phyloP scores from a whole-genome alignment of 2,113 vertebrate genomes.

The Amphiprion percula region DNA sequence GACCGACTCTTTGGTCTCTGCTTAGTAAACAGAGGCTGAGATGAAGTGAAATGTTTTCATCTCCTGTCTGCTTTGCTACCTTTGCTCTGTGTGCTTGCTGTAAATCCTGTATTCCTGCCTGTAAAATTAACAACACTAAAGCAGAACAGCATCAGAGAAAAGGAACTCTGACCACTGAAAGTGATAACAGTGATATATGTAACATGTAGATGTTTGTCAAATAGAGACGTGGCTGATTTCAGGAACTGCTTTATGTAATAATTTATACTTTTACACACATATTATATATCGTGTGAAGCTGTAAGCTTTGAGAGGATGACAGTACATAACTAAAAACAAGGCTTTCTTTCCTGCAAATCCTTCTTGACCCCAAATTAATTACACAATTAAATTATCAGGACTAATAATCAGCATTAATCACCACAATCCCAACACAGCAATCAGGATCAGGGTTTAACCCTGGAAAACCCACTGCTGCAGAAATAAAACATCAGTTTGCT shows the following conservation, averaged over 20 bases:
- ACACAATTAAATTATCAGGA: conserved; percentile 5
- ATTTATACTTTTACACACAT: background rate
- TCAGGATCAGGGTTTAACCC: conserved; percentile 8
- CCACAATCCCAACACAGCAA: background rate
- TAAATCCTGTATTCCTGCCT: background rate
- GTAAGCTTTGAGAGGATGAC: background rate
- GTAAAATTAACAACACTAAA: background rate
- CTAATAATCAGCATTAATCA: background rate
- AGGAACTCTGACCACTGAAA: background rate
- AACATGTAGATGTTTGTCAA: background rate
- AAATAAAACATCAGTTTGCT: too few species aligned
- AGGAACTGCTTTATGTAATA: background rate
- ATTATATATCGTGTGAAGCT: background rate
- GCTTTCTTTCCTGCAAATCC: background rate
- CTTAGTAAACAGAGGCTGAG: background rate
- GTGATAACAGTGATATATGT: background rate
- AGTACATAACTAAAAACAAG: background rate
- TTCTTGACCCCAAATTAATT: background rate
- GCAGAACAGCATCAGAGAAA: background rate
- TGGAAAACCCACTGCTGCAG: too few species aligned
- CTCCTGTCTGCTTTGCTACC: conserved; percentile 19
- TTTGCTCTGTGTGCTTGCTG: background rate
- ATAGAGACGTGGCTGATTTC: background rate
- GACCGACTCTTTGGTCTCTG: conserved; percentile 3
- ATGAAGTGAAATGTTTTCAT: conserved; percentile 23